Conservation (phyloP, 1,140 invertebrate genomes). For the Drosophila sechellia region DNA sequence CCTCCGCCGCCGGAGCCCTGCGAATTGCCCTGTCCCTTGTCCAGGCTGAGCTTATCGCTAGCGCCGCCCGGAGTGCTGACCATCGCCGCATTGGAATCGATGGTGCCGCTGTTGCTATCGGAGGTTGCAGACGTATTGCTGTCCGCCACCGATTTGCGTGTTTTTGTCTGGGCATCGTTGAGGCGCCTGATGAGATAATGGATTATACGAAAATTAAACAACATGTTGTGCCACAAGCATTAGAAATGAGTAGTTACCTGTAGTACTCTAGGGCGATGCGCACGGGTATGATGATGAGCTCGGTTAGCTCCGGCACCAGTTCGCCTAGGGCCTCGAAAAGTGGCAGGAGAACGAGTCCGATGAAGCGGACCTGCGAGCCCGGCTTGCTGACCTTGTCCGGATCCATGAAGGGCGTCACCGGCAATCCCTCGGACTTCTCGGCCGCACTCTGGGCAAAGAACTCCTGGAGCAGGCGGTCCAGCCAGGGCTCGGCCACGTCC, state of each 20-base stretch:
- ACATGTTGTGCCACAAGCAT: too few relatives aligned
- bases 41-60: slow-evolving; percentile 51
- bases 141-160: slow-evolving; percentile 85
- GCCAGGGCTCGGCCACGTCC: slow-evolving; percentile 94
- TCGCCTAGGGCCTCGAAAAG: slow-evolving; percentile 91
- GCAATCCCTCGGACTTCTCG: slow-evolving; percentile 93
- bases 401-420: slow-evolving; percentile 95
- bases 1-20: slow-evolving; percentile 17
- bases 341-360: slow-evolving; percentile 92
- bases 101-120: slow-evolving; percentile 82
- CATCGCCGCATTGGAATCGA: slow-evolving; percentile 71
- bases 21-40: slow-evolving; percentile 38
- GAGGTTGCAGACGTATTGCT: slow-evolving; percentile 87
- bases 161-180: slow-evolving; percentile 81
- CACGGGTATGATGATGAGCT: slow-evolving; percentile 86
- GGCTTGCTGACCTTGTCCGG: slow-evolving; percentile 95
- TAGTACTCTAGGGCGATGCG: slow-evolving; percentile 87
- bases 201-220: too few relatives aligned
- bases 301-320: slow-evolving; percentile 88
- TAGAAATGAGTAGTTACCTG: slow-evolving; percentile 60
- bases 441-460: slow-evolving; percentile 93
- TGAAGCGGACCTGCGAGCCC: slow-evolving; percentile 94
- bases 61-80: slow-evolving; percentile 49
- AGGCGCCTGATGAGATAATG: slow-evolving; percentile 54
- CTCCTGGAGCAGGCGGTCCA: slow-evolving; percentile 91